Evolutionary conservation across 2,797 vertebrate genomes (phyloP).

Genomic region (Pseudochirops corinnae): DNA sequence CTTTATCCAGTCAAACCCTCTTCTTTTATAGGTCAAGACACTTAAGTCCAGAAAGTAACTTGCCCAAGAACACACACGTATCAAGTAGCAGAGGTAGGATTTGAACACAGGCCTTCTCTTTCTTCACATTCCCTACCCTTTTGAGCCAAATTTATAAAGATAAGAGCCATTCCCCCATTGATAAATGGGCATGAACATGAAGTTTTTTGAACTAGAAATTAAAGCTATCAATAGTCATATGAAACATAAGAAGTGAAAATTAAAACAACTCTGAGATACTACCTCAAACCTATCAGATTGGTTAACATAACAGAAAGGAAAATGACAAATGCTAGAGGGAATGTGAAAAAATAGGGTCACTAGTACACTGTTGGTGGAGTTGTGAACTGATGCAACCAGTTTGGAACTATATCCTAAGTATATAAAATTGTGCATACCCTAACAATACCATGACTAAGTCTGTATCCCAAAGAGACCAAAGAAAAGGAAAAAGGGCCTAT

Average conservation of each 20-base stretch:
- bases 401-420: background rate
- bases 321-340: background rate
- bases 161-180: background rate
- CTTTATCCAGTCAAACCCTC: background rate
- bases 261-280: too few species aligned
- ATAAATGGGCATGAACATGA: background rate
- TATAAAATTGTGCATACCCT: background rate
- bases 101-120: background rate
- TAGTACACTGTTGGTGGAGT: background rate
- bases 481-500: background rate
- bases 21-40: background rate
- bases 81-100: background rate
- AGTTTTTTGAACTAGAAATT: background rate
- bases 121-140: background rate
- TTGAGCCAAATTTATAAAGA: background rate
- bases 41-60: background rate
- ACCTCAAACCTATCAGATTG: background rate
- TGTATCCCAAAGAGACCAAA: background rate
- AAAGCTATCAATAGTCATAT: background rate
- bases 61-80: background rate
- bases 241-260: background rate
- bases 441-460: background rate
- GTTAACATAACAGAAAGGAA: background rate
- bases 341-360: background rate
- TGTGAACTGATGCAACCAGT: background rate